Conservation (phyloP, 2,113 vertebrate genomes). For the Tretioscincus oriximinensis region DNA sequence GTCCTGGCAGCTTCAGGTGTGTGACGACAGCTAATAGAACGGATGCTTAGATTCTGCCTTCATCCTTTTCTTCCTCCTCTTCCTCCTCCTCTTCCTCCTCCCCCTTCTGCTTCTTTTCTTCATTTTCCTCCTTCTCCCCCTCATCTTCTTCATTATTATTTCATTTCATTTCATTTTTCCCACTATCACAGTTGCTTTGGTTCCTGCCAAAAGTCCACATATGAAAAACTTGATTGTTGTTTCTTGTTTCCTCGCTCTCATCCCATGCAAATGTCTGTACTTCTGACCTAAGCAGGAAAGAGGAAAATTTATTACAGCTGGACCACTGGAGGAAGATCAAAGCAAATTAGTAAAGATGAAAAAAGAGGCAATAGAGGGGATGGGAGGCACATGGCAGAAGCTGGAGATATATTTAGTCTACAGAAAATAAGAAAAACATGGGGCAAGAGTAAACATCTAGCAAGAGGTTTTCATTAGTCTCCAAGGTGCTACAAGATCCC, state of each 20-base stretch:
- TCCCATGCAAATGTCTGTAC: not conserved
- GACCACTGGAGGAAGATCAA: not conserved
- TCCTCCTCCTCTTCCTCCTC: not conserved
- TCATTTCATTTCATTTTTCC: not conserved
- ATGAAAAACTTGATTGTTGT: too few species aligned
- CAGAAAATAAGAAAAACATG: not conserved
- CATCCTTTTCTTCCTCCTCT: too few species aligned
- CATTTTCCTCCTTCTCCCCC: not conserved
- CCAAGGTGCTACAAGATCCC: too few species aligned
- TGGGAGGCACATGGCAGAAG: not conserved
- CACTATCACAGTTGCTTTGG: too few species aligned
- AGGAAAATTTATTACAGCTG: not conserved
- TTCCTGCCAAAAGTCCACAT: too few species aligned
- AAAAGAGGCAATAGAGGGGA: not conserved
- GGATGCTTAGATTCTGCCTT: too few species aligned
- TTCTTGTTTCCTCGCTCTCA: not conserved
- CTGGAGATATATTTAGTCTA: not conserved
- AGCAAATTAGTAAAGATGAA: not conserved
- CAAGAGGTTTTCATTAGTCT: not conserved
- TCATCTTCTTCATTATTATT: not conserved
- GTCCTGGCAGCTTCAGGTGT: too few species aligned
- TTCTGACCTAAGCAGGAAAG: not conserved
- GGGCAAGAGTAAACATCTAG: not conserved
- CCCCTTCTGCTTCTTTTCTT: too few species aligned
- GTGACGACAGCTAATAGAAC: too few species aligned